phyloP scores from a whole-genome alignment of 2,888 invertebrate species.

The Imbricaverruca yamaguchii region DNA sequence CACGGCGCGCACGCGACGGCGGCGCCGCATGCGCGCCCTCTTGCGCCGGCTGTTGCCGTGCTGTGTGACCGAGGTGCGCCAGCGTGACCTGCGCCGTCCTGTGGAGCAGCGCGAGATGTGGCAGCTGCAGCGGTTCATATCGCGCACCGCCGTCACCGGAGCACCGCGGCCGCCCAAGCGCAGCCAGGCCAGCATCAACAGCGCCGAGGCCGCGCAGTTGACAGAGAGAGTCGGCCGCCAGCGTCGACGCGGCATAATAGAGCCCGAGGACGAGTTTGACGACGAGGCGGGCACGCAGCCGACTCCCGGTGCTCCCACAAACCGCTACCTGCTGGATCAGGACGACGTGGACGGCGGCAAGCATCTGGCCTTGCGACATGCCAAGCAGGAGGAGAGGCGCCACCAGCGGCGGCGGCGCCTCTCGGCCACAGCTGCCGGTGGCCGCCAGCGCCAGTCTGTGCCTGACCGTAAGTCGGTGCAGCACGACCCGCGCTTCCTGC shows the following conservation, averaged over 20 bases:
- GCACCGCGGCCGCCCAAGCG: neutral
- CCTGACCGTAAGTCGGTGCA: neutral
- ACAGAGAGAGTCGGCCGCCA: neutral
- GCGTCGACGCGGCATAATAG: neutral
- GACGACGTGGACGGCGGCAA: neutral
- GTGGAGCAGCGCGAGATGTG: neutral
- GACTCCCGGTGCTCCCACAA: neutral
- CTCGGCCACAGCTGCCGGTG: neutral
- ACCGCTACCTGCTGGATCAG: neutral
- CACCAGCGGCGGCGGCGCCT: neutral
- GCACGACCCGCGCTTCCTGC: neutral
- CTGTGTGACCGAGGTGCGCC: neutral
- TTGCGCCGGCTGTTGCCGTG: neutral
- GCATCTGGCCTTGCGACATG: neutral
- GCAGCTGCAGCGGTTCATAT: constrained; percentile 14
- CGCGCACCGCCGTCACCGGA: neutral
- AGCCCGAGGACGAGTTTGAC: neutral
- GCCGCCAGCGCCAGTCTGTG: neutral
- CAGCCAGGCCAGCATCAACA: neutral
- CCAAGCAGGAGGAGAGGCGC: neutral
- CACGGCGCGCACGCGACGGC: neutral
- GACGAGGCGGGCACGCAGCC: neutral
- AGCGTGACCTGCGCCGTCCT: neutral
- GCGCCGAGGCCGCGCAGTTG: neutral
- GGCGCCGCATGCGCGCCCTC: neutral